Percentiles rank a stretch among this genome's conserved stretches.
Evolutionary conservation across 2,113 vertebrate genomes (phyloP).

Genomic region (Chrysemys picta): DNA sequence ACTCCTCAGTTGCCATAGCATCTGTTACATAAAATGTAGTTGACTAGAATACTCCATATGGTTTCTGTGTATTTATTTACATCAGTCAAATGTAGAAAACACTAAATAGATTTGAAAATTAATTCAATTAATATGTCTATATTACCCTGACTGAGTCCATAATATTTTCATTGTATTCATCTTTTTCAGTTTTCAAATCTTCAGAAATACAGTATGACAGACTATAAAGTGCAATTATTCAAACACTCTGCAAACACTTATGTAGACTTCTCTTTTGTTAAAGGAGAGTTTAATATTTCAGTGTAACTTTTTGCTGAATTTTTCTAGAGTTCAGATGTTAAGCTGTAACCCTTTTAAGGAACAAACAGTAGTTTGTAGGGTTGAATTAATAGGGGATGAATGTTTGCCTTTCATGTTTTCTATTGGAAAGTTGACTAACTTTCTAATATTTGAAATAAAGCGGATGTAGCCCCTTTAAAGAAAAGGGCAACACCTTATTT

Average conservation of each 20-base stretch:
- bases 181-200: too few species aligned
- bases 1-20: not conserved
- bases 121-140: not conserved
- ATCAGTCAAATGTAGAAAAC: not conserved
- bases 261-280: too few species aligned
- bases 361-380: not conserved
- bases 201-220: too few species aligned
- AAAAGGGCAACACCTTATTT: not conserved
- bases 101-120: not conserved
- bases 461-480: not conserved
- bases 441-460: conserved; percentile 3
- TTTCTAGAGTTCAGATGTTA: not conserved
- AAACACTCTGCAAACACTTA: too few species aligned
- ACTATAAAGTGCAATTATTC: too few species aligned
- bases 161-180: too few species aligned
- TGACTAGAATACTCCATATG: not conserved
- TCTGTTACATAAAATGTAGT: not conserved
- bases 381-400: too few species aligned
- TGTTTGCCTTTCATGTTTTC: not conserved
- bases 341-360: not conserved
- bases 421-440: not conserved
- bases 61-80: rapidly evolving
- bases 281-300: not conserved
- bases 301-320: not conserved
- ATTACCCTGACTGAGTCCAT: too few species aligned